Evolutionary conservation across 2,113 vertebrate genomes (phyloP).

Genomic region (Neodontobutis hainanensis): DNA sequence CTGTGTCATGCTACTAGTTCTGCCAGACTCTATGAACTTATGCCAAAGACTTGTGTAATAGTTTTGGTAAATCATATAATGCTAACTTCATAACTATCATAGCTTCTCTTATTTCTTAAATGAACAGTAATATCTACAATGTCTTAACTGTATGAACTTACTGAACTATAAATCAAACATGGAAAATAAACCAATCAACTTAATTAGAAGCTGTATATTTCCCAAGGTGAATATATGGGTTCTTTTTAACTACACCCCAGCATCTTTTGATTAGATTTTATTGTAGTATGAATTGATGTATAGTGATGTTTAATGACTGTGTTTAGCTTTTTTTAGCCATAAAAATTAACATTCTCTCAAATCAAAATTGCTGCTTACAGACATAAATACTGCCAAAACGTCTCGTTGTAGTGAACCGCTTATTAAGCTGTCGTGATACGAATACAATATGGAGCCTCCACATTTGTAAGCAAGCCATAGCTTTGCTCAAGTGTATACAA

Average conservation of each 20-base stretch:
- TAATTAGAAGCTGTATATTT: conserved; percentile 24
- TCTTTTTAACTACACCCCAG: not conserved
- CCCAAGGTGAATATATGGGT: conserved; percentile 26
- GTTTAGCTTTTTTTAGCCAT: conserved; percentile 6
- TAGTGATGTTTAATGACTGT: not conserved
- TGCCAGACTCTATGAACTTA: conserved; percentile 2
- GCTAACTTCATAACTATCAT: not conserved
- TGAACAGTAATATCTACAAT: conserved; percentile 9
- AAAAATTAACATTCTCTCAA: conserved; percentile 6
- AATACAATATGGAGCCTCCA: conserved; percentile 1
- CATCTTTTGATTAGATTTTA: conserved; percentile 13
- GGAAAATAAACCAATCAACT: conserved; percentile 29
- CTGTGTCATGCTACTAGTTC: not conserved
- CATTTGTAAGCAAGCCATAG: conserved; percentile 10
- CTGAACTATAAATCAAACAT: conserved; percentile 49
- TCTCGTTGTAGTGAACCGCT: conserved; percentile 8
- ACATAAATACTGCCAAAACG: conserved; percentile 18
- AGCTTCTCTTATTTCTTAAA: conserved; percentile 13
- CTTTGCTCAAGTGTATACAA: not conserved
- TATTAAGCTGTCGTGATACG: conserved; percentile 23
- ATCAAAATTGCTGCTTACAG: conserved; percentile 11
- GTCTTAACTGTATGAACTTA: conserved; percentile 9
- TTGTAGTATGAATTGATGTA: conserved; percentile 9
- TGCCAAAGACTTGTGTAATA: not conserved
- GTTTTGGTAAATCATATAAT: conserved; percentile 1